phyloP scores from a whole-genome alignment of 2,797 vertebrate species.

The Myripristis jacobus region DNA sequence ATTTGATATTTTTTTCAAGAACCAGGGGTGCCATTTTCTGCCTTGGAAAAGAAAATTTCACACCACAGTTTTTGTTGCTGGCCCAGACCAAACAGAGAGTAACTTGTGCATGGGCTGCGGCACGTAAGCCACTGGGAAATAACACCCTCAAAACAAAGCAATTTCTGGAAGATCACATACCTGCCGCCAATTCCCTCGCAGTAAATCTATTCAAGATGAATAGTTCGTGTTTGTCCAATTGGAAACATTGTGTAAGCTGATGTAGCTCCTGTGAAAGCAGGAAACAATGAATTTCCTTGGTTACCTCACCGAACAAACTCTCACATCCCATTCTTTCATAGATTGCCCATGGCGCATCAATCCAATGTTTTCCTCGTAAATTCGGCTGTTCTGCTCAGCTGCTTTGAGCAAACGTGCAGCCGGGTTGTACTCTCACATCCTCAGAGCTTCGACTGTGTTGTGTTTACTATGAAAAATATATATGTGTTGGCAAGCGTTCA shows the following conservation, averaged over 20 bases:
- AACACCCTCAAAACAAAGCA: slow-evolving; percentile 60
- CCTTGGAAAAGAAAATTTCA: slow-evolving; percentile 23
- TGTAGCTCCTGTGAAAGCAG: slow-evolving; percentile 45
- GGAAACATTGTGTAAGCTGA: slow-evolving; percentile 46
- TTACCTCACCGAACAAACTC: slow-evolving; percentile 34
- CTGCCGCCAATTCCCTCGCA: slow-evolving; percentile 51
- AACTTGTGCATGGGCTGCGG: slow-evolving; percentile 37
- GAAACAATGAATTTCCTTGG: slow-evolving; percentile 44
- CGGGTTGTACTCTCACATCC: slow-evolving; percentile 18
- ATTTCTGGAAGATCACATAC: slow-evolving; percentile 73
- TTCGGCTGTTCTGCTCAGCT: slow-evolving; percentile 1
- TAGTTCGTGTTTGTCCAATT: slow-evolving; percentile 56
- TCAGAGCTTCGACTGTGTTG: slow-evolving; percentile 19
- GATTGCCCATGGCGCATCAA: slow-evolving; percentile 17
- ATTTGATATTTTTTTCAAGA: no score
- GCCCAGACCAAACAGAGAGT: slow-evolving; percentile 56
- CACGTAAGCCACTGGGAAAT: slow-evolving; percentile 61
- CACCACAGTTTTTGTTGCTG: slow-evolving; percentile 20
- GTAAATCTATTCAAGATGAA: slow-evolving; percentile 72
- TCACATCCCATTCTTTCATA: slow-evolving; percentile 10
- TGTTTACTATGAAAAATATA: background rate
- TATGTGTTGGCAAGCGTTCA: background rate
- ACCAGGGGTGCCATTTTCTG: slow-evolving; percentile 2
- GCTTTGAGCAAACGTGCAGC: slow-evolving; percentile 11
- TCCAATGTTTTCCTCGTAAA: slow-evolving; percentile 20